A percentile compares a stretch with the other conserved stretches of the same genome.
Evolutionary conservation across 2,888 invertebrate species (phyloP).

Genomic region (Cheiracanthium punctorium): DNA sequence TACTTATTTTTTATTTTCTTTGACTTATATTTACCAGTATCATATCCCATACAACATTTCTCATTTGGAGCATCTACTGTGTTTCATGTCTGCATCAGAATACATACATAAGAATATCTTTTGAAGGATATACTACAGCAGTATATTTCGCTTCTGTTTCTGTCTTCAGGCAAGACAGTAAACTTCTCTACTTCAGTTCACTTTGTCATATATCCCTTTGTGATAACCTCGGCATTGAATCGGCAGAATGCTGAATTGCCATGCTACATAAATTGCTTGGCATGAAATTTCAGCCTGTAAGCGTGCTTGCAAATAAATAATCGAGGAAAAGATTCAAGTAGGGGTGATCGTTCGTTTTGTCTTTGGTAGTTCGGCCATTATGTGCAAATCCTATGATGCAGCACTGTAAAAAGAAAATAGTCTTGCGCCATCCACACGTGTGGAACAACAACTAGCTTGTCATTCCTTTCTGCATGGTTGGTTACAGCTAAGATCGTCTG

Average conservation of each 20-base stretch:
- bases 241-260: not conserved
- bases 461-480: slow-evolving; percentile 62
- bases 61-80: no score
- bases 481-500: slow-evolving; percentile 24
- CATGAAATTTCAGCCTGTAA: not conserved
- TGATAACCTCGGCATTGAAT: slow-evolving; percentile 31
- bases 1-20: no score
- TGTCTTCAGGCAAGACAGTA: no score
- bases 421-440: slow-evolving; percentile 28
- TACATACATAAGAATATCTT: no score
- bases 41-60: no score
- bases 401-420: not conserved
- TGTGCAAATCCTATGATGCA: slow-evolving; percentile 57
- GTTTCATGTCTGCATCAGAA: no score
- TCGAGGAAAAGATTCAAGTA: slow-evolving; percentile 1
- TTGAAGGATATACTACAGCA: no score
- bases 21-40: no score
- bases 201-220: no score
- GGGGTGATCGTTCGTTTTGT: slow-evolving; percentile 1
- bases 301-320: slow-evolving; percentile 40
- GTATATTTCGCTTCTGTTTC: no score
- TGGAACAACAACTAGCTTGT: slow-evolving; percentile 1
- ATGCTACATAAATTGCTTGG: not conserved
- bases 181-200: no score
- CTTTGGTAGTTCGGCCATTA: slow-evolving; percentile 36